Evolutionary conservation across 2,113 vertebrate species (phyloP).

Genomic region (Tetrax tetrax): DNA sequence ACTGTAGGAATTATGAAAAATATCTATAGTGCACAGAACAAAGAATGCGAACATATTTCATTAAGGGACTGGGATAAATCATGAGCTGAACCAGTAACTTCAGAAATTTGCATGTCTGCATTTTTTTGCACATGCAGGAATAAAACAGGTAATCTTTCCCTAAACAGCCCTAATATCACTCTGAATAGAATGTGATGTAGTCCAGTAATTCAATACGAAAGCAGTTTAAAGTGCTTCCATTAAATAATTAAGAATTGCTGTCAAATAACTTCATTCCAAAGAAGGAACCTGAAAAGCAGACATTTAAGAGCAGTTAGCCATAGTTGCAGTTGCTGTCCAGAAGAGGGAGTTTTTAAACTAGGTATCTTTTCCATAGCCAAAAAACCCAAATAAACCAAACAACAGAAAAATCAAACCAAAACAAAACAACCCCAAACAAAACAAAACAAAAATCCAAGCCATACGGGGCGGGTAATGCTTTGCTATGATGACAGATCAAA

Average conservation of each 20-base stretch:
- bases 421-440: neutral
- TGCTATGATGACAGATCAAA: neutral
- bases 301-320: neutral
- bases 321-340: constrained; percentile 12
- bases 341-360: constrained; percentile 24
- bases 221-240: neutral
- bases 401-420: neutral
- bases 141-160: neutral
- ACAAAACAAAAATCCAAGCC: neutral
- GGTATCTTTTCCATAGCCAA: neutral
- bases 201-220: neutral
- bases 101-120: neutral
- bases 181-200: neutral
- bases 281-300: neutral
- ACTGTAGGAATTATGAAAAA: neutral
- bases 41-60: neutral
- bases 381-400: neutral
- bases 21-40: neutral
- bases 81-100: neutral
- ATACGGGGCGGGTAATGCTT: neutral
- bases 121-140: neutral
- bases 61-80: neutral
- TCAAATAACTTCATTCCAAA: neutral
- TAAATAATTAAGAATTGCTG: neutral
- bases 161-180: neutral